Evolutionary conservation across 2,113 vertebrate species (phyloP), one percentile per base, ranked within the genome.

Genomic region (Grus americana): DNA sequence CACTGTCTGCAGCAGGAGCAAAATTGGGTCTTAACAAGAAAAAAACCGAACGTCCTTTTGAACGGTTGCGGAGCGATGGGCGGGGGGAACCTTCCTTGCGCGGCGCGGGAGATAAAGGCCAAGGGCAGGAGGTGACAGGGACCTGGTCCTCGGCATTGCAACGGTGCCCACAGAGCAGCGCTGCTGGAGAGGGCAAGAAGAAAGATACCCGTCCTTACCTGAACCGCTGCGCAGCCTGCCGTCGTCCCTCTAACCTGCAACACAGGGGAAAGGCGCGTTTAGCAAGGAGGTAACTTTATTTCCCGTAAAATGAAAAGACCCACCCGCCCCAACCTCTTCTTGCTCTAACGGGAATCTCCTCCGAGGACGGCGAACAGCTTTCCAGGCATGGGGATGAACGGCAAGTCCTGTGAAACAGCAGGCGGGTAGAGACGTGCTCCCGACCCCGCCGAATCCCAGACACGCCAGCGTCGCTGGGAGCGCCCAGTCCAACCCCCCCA

Each of bases 221-320:
- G 79, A 17, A 85, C 11, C 19, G 34, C 92, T 86, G 95, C 34
- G n/a, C 85, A 44, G 83, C 66, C 40, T 5, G 7, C 0, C 9
- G 71, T 59, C 44, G 5, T 58, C 55, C 0, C 18, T 40, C 97
- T 98, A 98, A 92, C 98, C 98, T 97, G 92, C 40, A 95, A 46
- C 46, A 91, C 49, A 95, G 74, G 19, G 49, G 46, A 32, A 34
- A 61, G 6, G 26, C 36, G 23, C 5, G 2, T 4, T 86, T 1
- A 88, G 70, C 8, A 29, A 30, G 3, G 0, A 23, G 24, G 57
- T 3, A 9, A 0, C 10, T 14, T 36, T 2, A 8, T 11, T 18
- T 12, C 42, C 36, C 36, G 13, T 11, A 1, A 2, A 20, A 12
- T 2, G 19, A 55, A 38, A 46, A 44, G 15, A 4, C 14, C 32